Conservation (phyloP, 2,797 vertebrate genomes). For the Pseudopleuronectes americanus region DNA sequence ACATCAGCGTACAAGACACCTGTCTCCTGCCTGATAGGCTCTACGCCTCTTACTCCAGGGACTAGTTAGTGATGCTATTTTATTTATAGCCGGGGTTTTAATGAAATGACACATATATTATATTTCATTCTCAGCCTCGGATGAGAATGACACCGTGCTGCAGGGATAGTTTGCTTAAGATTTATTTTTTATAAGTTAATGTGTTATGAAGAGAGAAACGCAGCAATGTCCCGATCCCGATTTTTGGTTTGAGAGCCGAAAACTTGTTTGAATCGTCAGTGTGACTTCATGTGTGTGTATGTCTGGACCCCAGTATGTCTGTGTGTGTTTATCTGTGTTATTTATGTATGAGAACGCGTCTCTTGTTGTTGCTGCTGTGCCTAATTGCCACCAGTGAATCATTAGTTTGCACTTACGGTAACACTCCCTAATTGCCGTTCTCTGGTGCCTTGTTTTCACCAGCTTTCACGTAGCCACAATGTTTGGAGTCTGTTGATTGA, state of each 20-base stretch:
- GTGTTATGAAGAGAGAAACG: neutral
- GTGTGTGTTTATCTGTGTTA: slow-evolving; percentile 40
- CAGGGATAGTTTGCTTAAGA: slow-evolving; percentile 31
- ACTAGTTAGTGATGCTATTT: slow-evolving; percentile 75
- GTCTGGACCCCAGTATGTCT: neutral
- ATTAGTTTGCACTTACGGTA: slow-evolving; percentile 71
- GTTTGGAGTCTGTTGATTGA: slow-evolving; percentile 52
- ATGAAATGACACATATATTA: slow-evolving; percentile 67
- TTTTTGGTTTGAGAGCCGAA: slow-evolving; percentile 1
- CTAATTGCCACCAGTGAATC: slow-evolving; percentile 76
- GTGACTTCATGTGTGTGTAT: slow-evolving; percentile 12
- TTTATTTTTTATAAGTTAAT: slow-evolving; percentile 33
- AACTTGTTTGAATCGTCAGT: slow-evolving; percentile 25
- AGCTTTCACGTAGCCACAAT: slow-evolving; percentile 42
- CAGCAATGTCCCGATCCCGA: slow-evolving; percentile 2
- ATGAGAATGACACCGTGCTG: slow-evolving; percentile 41
- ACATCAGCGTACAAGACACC: slow-evolving; percentile 55
- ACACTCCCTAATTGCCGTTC: slow-evolving; percentile 72
- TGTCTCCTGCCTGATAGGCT: slow-evolving; percentile 66
- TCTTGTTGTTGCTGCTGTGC: slow-evolving; percentile 51
- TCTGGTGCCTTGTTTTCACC: slow-evolving; percentile 69
- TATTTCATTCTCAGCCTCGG: slow-evolving; percentile 56
- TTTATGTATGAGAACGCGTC: slow-evolving; percentile 61
- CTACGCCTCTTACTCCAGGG: slow-evolving; percentile 60
- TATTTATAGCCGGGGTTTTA: slow-evolving; percentile 79